Evolutionary conservation across 2,797 vertebrate species (phyloP).

Genomic region (Pipistrellus nathusii): DNA sequence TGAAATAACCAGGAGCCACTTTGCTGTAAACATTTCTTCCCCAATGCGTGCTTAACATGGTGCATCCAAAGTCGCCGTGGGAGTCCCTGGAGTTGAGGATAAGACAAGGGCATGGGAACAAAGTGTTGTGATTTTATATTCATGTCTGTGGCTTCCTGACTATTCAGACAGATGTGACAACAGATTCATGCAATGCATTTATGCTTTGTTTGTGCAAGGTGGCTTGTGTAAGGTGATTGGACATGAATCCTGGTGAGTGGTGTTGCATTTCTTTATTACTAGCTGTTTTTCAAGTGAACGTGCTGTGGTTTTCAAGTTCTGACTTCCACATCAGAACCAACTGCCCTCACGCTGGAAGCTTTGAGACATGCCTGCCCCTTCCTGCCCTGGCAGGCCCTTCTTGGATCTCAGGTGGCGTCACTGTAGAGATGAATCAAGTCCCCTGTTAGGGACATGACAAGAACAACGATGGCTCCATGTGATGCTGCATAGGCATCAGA

Average conservation of each 20-base stretch:
- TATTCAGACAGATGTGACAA: slow-evolving; percentile 6
- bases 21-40: slow-evolving; percentile 24
- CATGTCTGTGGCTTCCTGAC: not conserved
- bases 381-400: not conserved
- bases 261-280: not conserved
- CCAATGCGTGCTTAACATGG: slow-evolving; percentile 10
- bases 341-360: not conserved
- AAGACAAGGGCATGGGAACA: not conserved
- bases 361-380: slow-evolving; percentile 1
- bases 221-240: not conserved
- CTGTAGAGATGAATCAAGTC: not conserved
- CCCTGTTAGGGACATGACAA: not conserved
- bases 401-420: not conserved
- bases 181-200: not conserved
- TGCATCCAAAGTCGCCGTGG: not conserved
- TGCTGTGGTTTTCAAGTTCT: not conserved
- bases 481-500: not conserved
- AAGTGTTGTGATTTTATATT: not conserved
- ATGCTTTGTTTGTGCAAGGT: not conserved
- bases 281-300: not conserved
- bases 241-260: not conserved
- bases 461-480: not conserved
- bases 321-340: not conserved
- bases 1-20: slow-evolving; percentile 73
- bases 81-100: not conserved